Evolutionary conservation across 1,140 invertebrate genomes (phyloP), one percentile per base, ranked within the genome.

Genomic region (Mactra quadrangularis): DNA sequence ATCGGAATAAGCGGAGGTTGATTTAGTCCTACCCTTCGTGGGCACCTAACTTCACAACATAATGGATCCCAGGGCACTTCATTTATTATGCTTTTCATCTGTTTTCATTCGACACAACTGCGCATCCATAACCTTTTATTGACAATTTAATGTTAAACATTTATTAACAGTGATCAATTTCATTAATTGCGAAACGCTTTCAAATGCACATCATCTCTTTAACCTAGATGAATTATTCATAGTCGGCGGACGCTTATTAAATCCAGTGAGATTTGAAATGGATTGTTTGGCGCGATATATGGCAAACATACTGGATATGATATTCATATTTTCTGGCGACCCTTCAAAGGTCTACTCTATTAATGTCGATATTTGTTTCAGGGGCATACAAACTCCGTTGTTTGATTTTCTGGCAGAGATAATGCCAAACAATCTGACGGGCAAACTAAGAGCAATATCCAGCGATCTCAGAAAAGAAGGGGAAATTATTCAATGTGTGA

Each of bases 141-240:
- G 47, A 68, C 64, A 45, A 35, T 68, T 68, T 38, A 68, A 47
- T 68, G 64, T 68, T 68, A 47, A 68, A 50, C 64, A 68, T 68
- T 68, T 68, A 68, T 68, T 68, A 68, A 68, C 64, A 68, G 41
- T 72, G 50, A 72, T 72, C 70, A 57, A 55, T 72, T 57, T 38
- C 53, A 55, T 33, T 72, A 72, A 72, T 72, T 55, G 70, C 70
- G 53, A 72, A 55, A 72, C 53, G 53, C 70, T 72, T 72, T 72
- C 70, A 72, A 72, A 72, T 52, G 70, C 50, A 72, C 70, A 72
- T 72, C 70, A 72, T 72, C 53, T 72, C 53, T 57, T 72, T 72
- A 35, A 72, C 47, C 70, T 31, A 72, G 50, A 72, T 72, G 70
- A 72, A 72, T 72, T 38, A 55, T 72, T 72, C 70, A 72, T 72